Evolutionary conservation across 2,888 invertebrate species (phyloP), one percentile per base, ranked within the genome.

Genomic region (Luperina testacea): DNA sequence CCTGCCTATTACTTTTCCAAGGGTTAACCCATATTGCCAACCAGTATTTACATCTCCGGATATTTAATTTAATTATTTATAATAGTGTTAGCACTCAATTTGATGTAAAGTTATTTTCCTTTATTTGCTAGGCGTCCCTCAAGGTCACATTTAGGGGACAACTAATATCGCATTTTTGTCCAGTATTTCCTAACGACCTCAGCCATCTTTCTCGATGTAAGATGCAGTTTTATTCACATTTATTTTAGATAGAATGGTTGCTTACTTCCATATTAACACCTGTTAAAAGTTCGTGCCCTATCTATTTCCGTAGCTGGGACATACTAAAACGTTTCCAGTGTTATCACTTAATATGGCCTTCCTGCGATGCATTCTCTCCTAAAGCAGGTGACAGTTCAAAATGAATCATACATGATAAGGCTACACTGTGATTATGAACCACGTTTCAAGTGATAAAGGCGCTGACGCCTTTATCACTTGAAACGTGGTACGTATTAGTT

Each of bases 321-420:
- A 86, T 65, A 64, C 6, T 68, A 75, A 61, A 76, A 59, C 51
- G 61, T 72, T 81, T 27, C 59, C 24, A 1, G 38, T 67, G 38
- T 75, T 84, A 86, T 84, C 72, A 72, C n/a, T 72, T 11, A n/a
- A 57, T 17, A 72, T 74, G 57, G 70, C 86, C 72, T 86, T 82
- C 42, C 48, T 64, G 45, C 82, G 51, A 72, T 57, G 71, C 51
- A 77, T 77, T 63, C 32, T 64, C 27, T 48, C 51, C 24, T 61
- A n/a, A 20, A 75, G 69, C 57, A 70, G 57, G 82, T 81, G 77
- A 69, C 85, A 72, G 53, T 73, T 67, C 42, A 51, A 32, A 65
- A 72, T 64, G 57, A 79, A 61, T 73, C 48, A 64, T 42, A 68
- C n/a, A 80, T 68, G 24, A 59, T 67, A 48, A 27, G 7, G 13